Percentiles rank a stretch among this genome's conserved stretches.
Evolutionary conservation across 2,113 vertebrate species (phyloP).

Genomic region (Gallinago jamesoni): DNA sequence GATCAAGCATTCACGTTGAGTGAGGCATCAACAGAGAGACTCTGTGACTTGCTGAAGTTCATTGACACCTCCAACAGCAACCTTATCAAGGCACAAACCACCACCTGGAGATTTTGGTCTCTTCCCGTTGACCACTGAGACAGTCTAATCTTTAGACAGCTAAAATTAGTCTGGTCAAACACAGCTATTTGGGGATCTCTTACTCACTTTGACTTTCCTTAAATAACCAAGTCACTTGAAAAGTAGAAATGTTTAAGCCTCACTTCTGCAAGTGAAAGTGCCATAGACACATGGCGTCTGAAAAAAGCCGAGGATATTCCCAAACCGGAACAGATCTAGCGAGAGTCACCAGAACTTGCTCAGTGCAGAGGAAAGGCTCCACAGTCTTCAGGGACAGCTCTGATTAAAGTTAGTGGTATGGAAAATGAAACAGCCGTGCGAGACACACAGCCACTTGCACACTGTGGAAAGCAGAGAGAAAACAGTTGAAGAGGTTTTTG

Average conservation of each 20-base stretch:
- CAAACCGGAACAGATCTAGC: not conserved
- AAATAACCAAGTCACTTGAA: not conserved
- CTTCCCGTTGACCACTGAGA: not conserved
- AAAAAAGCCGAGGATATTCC: not conserved
- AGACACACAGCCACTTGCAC: not conserved
- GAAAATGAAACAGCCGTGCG: not conserved
- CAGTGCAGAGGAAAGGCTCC: not conserved
- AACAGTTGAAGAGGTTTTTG: not conserved
- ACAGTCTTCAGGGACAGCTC: not conserved
- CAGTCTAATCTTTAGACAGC: not conserved
- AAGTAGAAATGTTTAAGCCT: not conserved
- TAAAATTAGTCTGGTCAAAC: not conserved
- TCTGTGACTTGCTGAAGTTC: not conserved
- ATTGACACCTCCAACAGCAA: not conserved
- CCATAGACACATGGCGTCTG: not conserved
- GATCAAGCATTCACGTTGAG: not conserved
- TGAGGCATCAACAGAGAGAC: not conserved
- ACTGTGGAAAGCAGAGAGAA: not conserved
- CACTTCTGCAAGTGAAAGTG: not conserved
- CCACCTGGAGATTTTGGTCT: fast-evolving
- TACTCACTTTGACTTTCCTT: not conserved
- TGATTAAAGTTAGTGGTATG: not conserved
- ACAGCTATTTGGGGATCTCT: not conserved
- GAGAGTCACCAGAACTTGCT: not conserved
- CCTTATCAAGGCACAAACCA: not conserved